These are phyloP conservation scores for Falco biarmicus DNA, from an alignment of 2,797 vertebrate species.

Conservation along the genomic window DNA sequence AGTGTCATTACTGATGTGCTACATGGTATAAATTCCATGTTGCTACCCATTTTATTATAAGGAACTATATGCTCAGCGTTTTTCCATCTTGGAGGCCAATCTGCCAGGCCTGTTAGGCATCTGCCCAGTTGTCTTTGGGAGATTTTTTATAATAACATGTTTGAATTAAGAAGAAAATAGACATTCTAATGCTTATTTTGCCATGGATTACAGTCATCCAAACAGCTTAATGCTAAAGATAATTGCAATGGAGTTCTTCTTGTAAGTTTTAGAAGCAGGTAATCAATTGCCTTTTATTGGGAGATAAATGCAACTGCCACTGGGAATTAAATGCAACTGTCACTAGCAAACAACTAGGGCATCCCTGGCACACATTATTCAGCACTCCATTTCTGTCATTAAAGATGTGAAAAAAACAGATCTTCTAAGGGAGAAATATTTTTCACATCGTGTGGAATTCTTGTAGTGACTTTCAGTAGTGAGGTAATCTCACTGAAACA, in stretches of 20 bases:
- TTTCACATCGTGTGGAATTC: not conserved
- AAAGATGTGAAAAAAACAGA: not conserved
- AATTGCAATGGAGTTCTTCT: not conserved
- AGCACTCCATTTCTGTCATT: slow-evolving; percentile 6
- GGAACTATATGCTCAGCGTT: not conserved
- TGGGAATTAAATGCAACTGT: not conserved
- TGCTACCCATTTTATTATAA: not conserved
- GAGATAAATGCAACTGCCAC: slow-evolving; percentile 15
- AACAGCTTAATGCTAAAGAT: not conserved
- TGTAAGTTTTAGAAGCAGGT: slow-evolving; percentile 35
- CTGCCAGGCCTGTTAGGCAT: not conserved
- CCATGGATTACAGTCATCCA: not conserved
- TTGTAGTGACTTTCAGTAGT: not conserved
- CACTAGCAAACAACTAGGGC: slow-evolving; percentile 15
- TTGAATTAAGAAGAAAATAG: not conserved
- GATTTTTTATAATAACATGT: not conserved
- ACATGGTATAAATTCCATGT: not conserved
- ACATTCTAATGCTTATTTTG: not conserved
- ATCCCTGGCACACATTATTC: slow-evolving; percentile 47
- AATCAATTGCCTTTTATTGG: not conserved
- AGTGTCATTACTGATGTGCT: not conserved
- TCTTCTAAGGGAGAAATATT: not conserved
- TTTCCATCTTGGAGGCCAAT: not conserved
- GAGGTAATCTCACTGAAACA: not conserved
- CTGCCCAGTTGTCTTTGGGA: not conserved